Conservation (phyloP, 2,888 invertebrate species). For the Nyleta sp. region DNA sequence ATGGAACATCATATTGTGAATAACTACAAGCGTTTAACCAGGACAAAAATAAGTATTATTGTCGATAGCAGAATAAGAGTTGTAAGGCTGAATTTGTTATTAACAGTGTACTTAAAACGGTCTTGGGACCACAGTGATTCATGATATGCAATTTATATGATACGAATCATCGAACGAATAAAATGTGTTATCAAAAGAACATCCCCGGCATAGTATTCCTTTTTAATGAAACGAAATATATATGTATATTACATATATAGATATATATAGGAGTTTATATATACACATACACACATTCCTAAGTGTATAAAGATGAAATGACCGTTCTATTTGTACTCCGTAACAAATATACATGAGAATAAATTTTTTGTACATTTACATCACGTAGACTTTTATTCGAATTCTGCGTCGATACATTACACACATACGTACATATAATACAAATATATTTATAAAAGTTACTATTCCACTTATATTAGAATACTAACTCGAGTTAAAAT, state of each 20-base stretch:
- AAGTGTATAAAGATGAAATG: constrained; percentile 63
- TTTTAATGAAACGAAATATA: constrained; percentile 36
- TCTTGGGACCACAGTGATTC: constrained; percentile 42
- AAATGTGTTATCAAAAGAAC: constrained; percentile 30
- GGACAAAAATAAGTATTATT: constrained; percentile 65
- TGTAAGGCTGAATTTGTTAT: constrained; percentile 74
- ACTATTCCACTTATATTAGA: too few species aligned
- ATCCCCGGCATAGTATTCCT: constrained; percentile 31
- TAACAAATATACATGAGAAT: constrained; percentile 77
- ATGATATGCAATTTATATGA: constrained; percentile 39
- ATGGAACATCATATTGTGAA: too few species aligned
- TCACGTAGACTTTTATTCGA: constrained; percentile 20
- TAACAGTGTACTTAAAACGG: constrained; percentile 60
- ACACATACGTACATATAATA: neutral
- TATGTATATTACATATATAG: constrained; percentile 66
- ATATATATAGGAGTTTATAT: constrained; percentile 22
- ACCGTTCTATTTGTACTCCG: constrained; percentile 74
- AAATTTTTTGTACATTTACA: constrained; percentile 80
- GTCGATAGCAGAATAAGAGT: constrained; percentile 71
- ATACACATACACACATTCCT: constrained; percentile 65
- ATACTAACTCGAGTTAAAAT: too few species aligned
- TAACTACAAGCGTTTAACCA: too few species aligned
- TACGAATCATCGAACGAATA: constrained; percentile 30
- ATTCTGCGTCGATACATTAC: constrained; percentile 3
- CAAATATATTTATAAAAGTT: constrained; percentile 1